Percentiles rank a stretch among this genome's conserved stretches.
Evolutionary conservation across 2,888 invertebrate genomes (phyloP).

Genomic region (Autographa gamma): DNA sequence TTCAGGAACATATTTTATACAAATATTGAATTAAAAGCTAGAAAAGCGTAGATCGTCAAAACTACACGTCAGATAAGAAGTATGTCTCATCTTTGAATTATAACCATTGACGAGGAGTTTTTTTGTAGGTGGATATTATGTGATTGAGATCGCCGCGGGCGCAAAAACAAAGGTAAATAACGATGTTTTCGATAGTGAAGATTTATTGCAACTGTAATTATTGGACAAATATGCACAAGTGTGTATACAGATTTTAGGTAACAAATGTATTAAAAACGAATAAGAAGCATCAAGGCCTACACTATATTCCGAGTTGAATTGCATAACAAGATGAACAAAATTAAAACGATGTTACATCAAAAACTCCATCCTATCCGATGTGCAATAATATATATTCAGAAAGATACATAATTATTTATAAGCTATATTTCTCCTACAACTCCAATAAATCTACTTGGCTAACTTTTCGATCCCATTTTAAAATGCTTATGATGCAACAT

Average conservation of each 20-base stretch:
- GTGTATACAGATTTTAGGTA: constrained; percentile 25
- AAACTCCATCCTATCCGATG: constrained; percentile 1
- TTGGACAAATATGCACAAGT: constrained; percentile 26
- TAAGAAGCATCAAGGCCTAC: constrained; percentile 34
- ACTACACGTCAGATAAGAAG: constrained; percentile 59
- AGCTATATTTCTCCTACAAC: constrained; percentile 7
- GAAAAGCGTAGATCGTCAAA: constrained; percentile 27
- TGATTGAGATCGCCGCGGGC: constrained; percentile 42
- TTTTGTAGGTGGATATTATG: constrained; percentile 36
- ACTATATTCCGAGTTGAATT: constrained; percentile 10
- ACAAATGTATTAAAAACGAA: constrained; percentile 36
- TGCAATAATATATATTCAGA: constrained; percentile 7
- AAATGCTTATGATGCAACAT: constrained; percentile 36
- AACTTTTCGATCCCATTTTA: constrained; percentile 38
- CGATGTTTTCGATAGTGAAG: constrained; percentile 23
- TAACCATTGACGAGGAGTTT: constrained; percentile 59
- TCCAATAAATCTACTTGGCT: constrained; percentile 10
- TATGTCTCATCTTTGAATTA: constrained; percentile 55
- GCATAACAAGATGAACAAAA: constrained; percentile 15
- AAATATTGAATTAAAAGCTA: background rate
- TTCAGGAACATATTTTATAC: background rate
- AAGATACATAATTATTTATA: constrained; percentile 10
- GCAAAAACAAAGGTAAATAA: constrained; percentile 26
- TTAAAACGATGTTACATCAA: constrained; percentile 15
- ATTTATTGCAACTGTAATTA: constrained; percentile 55